Conservation (phyloP, 1,140 invertebrate genomes). For the Anoplolepis gracilipes region DNA sequence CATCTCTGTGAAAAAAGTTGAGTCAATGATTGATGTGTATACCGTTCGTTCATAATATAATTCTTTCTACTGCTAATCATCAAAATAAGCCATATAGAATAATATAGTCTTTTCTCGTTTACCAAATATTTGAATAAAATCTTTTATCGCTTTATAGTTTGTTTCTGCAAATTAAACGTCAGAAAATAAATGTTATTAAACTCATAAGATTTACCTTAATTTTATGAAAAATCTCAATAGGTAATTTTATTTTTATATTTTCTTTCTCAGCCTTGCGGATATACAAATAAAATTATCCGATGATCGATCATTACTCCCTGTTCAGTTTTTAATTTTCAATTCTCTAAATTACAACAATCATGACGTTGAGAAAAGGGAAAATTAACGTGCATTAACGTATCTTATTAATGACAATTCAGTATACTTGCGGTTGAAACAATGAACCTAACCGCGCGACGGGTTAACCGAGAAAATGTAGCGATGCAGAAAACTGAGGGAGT, state of each 20-base stretch:
- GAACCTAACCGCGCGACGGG: conserved; percentile 44
- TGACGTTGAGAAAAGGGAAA: not conserved
- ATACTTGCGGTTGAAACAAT: conserved; percentile 65
- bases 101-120: not conserved
- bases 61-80: conserved; percentile 38
- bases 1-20: conserved; percentile 54
- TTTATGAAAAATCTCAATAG: not conserved
- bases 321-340: not conserved
- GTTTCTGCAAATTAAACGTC: not conserved
- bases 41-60: conserved; percentile 37
- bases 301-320: not conserved
- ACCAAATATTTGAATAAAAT: not conserved
- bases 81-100: not conserved
- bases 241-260: not conserved
- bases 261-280: not conserved
- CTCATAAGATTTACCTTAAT: not conserved
- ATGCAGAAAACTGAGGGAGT: conserved; percentile 65
- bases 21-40: conserved; percentile 40
- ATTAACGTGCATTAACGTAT: not conserved
- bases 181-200: not conserved
- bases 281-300: not conserved
- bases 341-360: not conserved
- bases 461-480: conserved; percentile 56
- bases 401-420: conserved; percentile 41
- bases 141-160: not conserved